Evolutionary conservation across 2,113 vertebrate genomes (phyloP).

Genomic region (Colinus virginianus): DNA sequence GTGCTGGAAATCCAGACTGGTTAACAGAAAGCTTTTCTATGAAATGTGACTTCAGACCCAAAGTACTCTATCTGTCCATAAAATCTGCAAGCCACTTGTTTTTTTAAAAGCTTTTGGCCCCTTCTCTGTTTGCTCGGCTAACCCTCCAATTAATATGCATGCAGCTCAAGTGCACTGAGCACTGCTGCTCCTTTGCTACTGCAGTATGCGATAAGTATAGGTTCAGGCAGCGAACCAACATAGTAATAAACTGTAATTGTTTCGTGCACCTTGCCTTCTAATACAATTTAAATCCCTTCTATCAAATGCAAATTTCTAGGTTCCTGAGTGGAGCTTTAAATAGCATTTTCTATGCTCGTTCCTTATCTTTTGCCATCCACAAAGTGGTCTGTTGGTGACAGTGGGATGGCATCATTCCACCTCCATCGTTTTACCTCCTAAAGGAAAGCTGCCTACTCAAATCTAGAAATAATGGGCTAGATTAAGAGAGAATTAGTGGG

Average conservation of each 20-base stretch:
- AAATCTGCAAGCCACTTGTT: slow-evolving; percentile 13
- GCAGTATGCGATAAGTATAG: slow-evolving; percentile 45
- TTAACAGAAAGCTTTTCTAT: neutral
- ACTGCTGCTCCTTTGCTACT: slow-evolving; percentile 23
- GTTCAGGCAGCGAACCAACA: slow-evolving; percentile 64
- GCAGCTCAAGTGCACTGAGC: slow-evolving; percentile 3
- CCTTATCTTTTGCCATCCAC: slow-evolving; percentile 68
- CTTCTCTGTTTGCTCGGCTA: slow-evolving; percentile 16
- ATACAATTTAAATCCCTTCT: slow-evolving; percentile 71
- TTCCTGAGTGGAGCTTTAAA: slow-evolving; percentile 61
- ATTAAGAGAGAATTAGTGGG: slow-evolving; percentile 39
- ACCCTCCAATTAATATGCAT: slow-evolving; percentile 26
- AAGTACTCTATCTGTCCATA: neutral
- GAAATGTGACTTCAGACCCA: slow-evolving; percentile 8
- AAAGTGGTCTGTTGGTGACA: slow-evolving; percentile 50
- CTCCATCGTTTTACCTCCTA: neutral
- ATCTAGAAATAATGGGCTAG: slow-evolving; percentile 47
- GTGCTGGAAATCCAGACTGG: neutral
- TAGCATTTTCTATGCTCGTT: slow-evolving; percentile 48
- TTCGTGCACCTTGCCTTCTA: slow-evolving; percentile 66
- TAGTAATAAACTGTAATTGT: slow-evolving; percentile 68
- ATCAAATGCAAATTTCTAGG: slow-evolving; percentile 69
- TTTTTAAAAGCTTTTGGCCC: slow-evolving; percentile 13
- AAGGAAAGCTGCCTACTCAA: slow-evolving; percentile 61
- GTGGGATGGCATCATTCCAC: slow-evolving; percentile 39